A percentile compares a stretch with the other conserved stretches of the same genome.
Conservation (phyloP, 30 jellyfish, hydroid and myxozoan species). For the Aurelia sp. region DNA sequence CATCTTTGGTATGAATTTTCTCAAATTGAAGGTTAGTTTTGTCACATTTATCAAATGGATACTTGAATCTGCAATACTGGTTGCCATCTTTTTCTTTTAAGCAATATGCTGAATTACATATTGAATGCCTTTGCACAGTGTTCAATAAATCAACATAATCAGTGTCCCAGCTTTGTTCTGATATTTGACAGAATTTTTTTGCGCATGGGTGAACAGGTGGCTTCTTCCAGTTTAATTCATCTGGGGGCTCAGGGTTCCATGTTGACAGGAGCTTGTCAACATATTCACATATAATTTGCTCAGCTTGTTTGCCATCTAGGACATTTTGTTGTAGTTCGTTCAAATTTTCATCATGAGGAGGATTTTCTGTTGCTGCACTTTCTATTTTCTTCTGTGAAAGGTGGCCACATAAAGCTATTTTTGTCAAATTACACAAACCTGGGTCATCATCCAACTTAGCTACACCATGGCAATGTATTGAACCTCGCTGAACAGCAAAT, state of each 20-base stretch:
- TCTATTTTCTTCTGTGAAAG: background rate
- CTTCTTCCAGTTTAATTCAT: background rate
- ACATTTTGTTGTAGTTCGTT: no score
- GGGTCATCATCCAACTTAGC: conserved; percentile 40
- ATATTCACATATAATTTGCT: background rate
- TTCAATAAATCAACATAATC: conserved; percentile 47
- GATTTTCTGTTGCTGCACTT: no score
- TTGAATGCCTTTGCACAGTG: conserved; percentile 39
- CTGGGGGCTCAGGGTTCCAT: background rate
- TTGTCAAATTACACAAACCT: conserved; percentile 28
- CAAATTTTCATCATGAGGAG: no score
- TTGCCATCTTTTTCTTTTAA: background rate
- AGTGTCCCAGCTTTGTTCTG: background rate
- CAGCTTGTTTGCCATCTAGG: conserved; percentile 12
- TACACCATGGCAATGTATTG: conserved; percentile 34
- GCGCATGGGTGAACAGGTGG: conserved; percentile 32
- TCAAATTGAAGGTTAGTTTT: conserved; percentile 12
- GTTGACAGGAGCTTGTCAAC: conserved; percentile 2
- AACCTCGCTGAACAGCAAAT: conserved; percentile 15
- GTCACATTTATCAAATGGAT: conserved; percentile 16
- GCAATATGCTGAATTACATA: conserved; percentile 26
- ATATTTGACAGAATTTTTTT: background rate
- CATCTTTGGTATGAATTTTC: conserved; percentile 35
- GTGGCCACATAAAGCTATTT: conserved; percentile 6
- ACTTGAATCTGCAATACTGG: conserved; percentile 18